phyloP scores from a whole-genome alignment of 2,797 vertebrate genomes.

The Podargus strigoides region DNA sequence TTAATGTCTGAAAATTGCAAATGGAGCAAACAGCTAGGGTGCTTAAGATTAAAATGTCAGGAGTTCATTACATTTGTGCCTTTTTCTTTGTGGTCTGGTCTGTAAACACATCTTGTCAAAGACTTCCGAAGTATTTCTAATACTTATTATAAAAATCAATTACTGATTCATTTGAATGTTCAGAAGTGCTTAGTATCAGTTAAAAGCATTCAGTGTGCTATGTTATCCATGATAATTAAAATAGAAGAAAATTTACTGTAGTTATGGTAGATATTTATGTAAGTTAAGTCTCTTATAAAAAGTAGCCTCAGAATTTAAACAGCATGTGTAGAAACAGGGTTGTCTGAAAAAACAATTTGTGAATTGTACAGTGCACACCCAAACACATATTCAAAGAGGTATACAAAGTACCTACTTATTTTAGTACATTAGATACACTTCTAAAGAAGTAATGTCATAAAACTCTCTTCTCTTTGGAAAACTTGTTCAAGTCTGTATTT shows the following conservation, averaged over 20 bases:
- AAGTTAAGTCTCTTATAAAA: not conserved
- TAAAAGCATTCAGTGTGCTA: not conserved
- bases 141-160: not conserved
- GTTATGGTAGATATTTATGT: not conserved
- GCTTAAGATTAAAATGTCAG: not conserved
- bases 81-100: not conserved
- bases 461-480: not conserved
- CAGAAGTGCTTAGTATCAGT: not conserved
- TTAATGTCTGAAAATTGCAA: not conserved
- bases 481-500: not conserved
- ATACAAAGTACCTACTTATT: not conserved
- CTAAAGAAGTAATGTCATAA: not conserved
- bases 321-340: not conserved
- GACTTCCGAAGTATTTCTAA: not conserved
- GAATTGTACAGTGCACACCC: not conserved
- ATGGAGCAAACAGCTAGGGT: not conserved
- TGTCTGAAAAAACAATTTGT: not conserved
- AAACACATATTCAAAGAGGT: not conserved
- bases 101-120: not conserved
- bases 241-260: not conserved
- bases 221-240: not conserved
- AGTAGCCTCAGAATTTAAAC: not conserved
- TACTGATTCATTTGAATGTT: not conserved
- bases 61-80: not conserved
- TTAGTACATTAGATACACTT: not conserved